Evolutionary conservation across 2,113 vertebrate genomes (phyloP).

Genomic region (Prunella fulvescens): DNA sequence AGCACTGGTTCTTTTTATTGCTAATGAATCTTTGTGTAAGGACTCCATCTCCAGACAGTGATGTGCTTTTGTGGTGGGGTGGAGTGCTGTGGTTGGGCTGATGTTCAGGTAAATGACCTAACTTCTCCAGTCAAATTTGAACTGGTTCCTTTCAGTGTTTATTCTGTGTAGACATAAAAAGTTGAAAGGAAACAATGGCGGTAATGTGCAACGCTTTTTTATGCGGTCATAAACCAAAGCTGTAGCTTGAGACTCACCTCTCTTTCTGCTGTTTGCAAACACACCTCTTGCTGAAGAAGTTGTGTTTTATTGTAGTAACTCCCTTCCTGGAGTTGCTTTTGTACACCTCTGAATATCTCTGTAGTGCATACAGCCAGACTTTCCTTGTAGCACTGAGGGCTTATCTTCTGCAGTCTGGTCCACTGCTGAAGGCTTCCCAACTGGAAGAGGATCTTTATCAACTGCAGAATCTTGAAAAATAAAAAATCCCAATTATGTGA

Average conservation of each 20-base stretch:
- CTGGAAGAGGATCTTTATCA: neutral
- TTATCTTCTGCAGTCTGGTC: neutral
- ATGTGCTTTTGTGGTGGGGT: rapidly evolving
- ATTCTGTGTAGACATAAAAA: neutral
- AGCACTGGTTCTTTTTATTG: neutral
- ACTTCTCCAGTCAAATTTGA: neutral
- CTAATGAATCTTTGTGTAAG: neutral
- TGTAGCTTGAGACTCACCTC: neutral
- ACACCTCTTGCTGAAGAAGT: neutral
- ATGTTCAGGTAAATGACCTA: neutral
- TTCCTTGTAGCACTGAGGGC: neutral
- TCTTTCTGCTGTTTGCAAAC: neutral
- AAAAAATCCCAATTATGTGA: neutral
- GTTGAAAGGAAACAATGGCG: neutral
- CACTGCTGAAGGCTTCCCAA: neutral
- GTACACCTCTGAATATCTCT: neutral
- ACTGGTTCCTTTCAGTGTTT: neutral
- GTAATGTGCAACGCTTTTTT: neutral
- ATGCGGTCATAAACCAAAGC: neutral
- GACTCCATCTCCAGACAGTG: neutral
- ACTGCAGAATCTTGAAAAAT: neutral
- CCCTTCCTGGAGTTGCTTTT: neutral
- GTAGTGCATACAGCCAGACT: neutral
- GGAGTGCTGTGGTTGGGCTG: neutral
- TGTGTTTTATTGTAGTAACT: neutral